Percentiles rank a stretch among this genome's conserved stretches.
Evolutionary conservation across 2,888 invertebrate species (phyloP).

Genomic region (Glyphotaelius pellucidus): DNA sequence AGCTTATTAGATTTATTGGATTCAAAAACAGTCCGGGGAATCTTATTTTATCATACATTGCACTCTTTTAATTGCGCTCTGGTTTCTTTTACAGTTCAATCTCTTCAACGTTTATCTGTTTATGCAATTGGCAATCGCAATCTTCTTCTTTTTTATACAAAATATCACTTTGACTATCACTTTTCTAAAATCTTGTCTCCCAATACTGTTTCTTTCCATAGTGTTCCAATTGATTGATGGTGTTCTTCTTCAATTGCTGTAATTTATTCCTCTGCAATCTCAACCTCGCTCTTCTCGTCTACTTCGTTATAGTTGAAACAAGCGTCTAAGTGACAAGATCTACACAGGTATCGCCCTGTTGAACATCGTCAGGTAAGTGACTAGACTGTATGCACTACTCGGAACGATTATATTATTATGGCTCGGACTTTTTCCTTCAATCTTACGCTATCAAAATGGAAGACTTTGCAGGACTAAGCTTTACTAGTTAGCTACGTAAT

Average conservation of each 20-base stretch:
- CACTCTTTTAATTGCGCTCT: not conserved
- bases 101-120: not conserved
- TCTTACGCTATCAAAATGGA: conserved; percentile 65
- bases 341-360: not conserved
- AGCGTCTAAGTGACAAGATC: not conserved
- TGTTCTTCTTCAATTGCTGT: not conserved
- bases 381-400: not conserved
- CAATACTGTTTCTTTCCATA: conserved; percentile 4
- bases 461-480: conserved; percentile 65
- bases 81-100: not conserved
- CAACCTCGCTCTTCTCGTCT: not conserved
- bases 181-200: not conserved
- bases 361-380: not conserved
- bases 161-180: conserved; percentile 34
- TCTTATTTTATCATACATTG: not conserved
- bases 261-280: not conserved
- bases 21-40: not conserved
- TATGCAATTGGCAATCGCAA: not conserved
- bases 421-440: conserved; percentile 63
- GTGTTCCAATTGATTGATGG: not conserved
- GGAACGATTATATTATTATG: conserved; percentile 38
- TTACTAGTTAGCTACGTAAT: conserved; percentile 51
- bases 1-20: not conserved
- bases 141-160: not conserved
- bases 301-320: not conserved